phyloP scores from a whole-genome alignment of 2,797 vertebrate genomes.

The Poecilia picta region DNA sequence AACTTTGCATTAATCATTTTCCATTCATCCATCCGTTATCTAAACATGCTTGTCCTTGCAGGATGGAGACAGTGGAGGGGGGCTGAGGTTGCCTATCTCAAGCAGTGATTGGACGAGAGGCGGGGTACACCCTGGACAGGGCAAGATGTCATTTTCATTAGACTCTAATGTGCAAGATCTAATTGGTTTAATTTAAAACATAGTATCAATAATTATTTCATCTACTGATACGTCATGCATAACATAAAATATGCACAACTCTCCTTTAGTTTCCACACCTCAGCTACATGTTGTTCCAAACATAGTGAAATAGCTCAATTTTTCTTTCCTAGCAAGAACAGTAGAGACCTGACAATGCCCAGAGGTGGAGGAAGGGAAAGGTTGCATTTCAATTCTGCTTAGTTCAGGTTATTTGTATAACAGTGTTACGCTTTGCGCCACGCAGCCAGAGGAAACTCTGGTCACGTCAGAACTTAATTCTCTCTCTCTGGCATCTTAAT shows the following conservation, averaged over 20 bases:
- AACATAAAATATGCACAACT: background rate
- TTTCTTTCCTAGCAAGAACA: background rate
- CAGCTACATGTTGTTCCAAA: background rate
- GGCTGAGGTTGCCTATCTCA: too few species aligned
- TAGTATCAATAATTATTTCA: background rate
- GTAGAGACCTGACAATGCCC: background rate
- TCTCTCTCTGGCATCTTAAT: background rate
- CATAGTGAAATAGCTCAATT: background rate
- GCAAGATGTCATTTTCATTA: too few species aligned
- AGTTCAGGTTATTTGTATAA: background rate
- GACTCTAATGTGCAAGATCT: too few species aligned
- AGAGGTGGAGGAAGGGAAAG: background rate
- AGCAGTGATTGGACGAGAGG: too few species aligned
- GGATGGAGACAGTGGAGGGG: too few species aligned
- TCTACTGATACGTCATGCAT: too few species aligned
- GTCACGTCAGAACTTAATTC: too few species aligned
- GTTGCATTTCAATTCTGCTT: background rate
- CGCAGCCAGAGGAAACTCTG: background rate
- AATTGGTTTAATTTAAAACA: background rate
- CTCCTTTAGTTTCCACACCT: background rate
- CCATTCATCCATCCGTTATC: too few species aligned
- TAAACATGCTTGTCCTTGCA: too few species aligned
- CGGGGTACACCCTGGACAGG: too few species aligned
- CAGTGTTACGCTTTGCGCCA: background rate
- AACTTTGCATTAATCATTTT: background rate